Evolutionary conservation across 2,888 invertebrate genomes (phyloP), one percentile per base, ranked within the genome.

Genomic region (Brenthis daphne): DNA sequence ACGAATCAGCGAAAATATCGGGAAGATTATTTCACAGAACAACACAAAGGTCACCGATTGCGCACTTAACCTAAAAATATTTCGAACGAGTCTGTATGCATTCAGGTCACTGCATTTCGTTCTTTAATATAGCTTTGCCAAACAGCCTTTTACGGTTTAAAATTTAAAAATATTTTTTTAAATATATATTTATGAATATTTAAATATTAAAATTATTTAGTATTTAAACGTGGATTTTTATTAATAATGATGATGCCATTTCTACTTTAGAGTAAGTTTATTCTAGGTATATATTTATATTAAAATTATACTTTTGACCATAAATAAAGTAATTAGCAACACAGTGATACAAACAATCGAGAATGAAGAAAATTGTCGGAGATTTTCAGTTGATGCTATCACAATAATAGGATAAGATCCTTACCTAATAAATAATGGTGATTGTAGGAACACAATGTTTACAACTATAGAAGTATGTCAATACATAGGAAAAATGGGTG

Each of bases 1-100:
- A 13, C 13, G 24, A 56, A 14, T 50, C 16, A 33, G 20, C 13
- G 16, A n/a, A 57, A 57, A 57, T 47, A 20, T 57, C 29, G 20
- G 16, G 11, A 48, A 50, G 56, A 65, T 57, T 57, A 53, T 50
- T 56, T 37, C 29, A 8, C 33, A 50, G 50, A 65, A 65, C 50
- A 29, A 29, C 50, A 13, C 11, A 50, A 57, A 65, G 57, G 65
- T 56, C 56, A 50, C 50, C 57, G 65, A 65, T 65, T 65, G 57
- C 50, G 57, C 65, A 57, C 57, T 65, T 65, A 65, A 65, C 65
- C 57, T 57, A 65, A 57, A 65, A 65, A 65, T 57, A 48, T 57
- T 56, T 37, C 50, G 50, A 56, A 48, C 48, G 33, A 50, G 16
- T 56, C 65, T 57, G 56, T 50, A 37, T 65, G 57, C 33, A 65